phyloP scores from a whole-genome alignment of 2,888 invertebrate genomes.

The Vannuccia rotundouncinata region DNA sequence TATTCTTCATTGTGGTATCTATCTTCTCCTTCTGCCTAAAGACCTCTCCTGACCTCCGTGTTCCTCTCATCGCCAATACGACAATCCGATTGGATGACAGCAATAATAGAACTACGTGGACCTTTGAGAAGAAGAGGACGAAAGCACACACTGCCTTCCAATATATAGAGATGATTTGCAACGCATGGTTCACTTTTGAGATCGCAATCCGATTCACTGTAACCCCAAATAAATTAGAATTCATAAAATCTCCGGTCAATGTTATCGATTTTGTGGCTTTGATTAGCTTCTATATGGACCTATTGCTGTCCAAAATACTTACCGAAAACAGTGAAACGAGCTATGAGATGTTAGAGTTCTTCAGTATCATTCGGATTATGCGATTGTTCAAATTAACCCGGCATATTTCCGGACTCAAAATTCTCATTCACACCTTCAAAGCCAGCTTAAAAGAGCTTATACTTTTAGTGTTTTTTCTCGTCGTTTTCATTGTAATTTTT shows the following conservation, averaged over 20 bases:
- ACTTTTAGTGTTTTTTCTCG: slow-evolving; percentile 84
- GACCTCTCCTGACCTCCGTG: slow-evolving; percentile 72
- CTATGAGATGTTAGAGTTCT: slow-evolving; percentile 37
- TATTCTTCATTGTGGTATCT: slow-evolving; percentile 91
- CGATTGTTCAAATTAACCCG: slow-evolving; percentile 37
- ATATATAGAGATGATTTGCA: slow-evolving; percentile 84
- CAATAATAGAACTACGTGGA: slow-evolving; percentile 16
- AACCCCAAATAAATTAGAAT: slow-evolving; percentile 80
- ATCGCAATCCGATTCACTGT: slow-evolving; percentile 78
- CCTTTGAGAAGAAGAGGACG: slow-evolving; percentile 27
- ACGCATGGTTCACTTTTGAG: slow-evolving; percentile 89
- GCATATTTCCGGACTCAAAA: slow-evolving; percentile 63
- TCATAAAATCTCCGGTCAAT: slow-evolving; percentile 81
- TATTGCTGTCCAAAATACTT: slow-evolving; percentile 22
- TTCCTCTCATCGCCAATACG: slow-evolving; percentile 48
- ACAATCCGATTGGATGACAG: slow-evolving; percentile 32
- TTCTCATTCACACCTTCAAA: slow-evolving; percentile 89
- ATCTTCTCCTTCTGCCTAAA: slow-evolving; percentile 92
- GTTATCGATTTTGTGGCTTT: slow-evolving; percentile 67
- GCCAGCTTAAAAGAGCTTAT: slow-evolving; percentile 87
- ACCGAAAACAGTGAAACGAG: slow-evolving; percentile 32
- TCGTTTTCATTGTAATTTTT: slow-evolving; percentile 88
- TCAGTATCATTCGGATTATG: slow-evolving; percentile 62
- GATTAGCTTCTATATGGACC: slow-evolving; percentile 38
- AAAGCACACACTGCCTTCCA: slow-evolving; percentile 60